Evolutionary conservation across 1,140 invertebrate species (phyloP), one percentile per base, ranked within the genome.

Genomic region (Lepidurus packardi): DNA sequence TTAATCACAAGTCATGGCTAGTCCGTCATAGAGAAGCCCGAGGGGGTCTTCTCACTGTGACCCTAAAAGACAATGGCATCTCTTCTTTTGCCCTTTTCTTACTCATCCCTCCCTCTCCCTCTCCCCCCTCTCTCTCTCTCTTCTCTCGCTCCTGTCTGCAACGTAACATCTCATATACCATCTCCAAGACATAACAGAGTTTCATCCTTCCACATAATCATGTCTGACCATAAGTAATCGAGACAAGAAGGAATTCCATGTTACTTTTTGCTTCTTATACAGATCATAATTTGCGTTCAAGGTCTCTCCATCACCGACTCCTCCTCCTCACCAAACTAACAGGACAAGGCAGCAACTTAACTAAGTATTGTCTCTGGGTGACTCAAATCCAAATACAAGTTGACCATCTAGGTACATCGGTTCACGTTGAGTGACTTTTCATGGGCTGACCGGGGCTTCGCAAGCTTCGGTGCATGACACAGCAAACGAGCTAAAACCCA

Each of bases 1-100:
- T 77, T 77, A 45, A 77, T 77, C 75, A 77, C 75, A 45, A 47
- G 43, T 77, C 53, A 65, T 65, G 53, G 53, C 13, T 65, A 65
- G 53, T 65, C 53, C 53, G 53, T 65, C 53, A 65, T 65, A 65
- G 75, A 77, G 75, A 47, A 77, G 75, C 43, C 42, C 75, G 47
- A 77, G 75, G 75, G 47, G 53, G 53, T 65, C 53, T 65, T 65
- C 53, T 65, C 53, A 65, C 21, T 65, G 53, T 65, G 53, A 65
- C 53, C 53, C 53, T 65, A 65, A 65, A 65, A 65, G 53, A 65
- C 53, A 65, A 65, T 65, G 53, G 53, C 53, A 65, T 65, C n/a
- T 65, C 53, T 65, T 65, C 7, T 77, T 43, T 77, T 24, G 44
- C 42, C 10, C 47, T 43, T 77, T 47, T 44, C 41, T 77, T 43